Conservation (phyloP, 1,140 invertebrate genomes). For the Ceratosolen fusciceps region DNA sequence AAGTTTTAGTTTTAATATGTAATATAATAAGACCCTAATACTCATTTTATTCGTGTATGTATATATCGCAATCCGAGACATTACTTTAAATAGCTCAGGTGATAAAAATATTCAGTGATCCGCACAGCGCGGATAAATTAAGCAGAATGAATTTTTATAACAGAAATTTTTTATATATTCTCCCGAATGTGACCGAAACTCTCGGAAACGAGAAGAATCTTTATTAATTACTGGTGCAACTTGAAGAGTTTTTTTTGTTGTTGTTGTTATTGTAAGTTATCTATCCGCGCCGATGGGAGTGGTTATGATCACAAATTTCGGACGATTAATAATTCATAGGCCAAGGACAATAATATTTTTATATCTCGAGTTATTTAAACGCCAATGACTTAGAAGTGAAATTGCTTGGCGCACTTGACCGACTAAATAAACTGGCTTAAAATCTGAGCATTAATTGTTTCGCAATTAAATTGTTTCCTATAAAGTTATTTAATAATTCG, state of each 20-base stretch:
- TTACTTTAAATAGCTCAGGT: slow-evolving; percentile 27
- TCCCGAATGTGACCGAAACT: no score
- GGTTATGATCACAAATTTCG: no score
- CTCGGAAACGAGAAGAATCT: no score
- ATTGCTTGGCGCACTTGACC: slow-evolving; percentile 20
- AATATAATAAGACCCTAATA: slow-evolving; percentile 63
- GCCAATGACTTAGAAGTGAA: not conserved
- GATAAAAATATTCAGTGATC: slow-evolving; percentile 30
- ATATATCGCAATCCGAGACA: slow-evolving; percentile 48
- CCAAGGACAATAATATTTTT: slow-evolving; percentile 28
- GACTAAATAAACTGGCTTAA: slow-evolving; percentile 12
- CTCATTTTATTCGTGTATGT: slow-evolving; percentile 52
- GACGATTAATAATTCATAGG: not conserved
- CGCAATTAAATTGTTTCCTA: slow-evolving; percentile 24
- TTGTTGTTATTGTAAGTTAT: no score
- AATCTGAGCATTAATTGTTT: slow-evolving; percentile 17
- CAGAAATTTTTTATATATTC: no score
- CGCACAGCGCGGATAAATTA: no score
- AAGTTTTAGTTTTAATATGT: slow-evolving; percentile 61
- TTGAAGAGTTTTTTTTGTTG: no score
- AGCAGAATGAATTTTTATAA: no score
- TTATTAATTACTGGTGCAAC: no score
- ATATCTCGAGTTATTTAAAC: slow-evolving; percentile 25
- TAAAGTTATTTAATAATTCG: slow-evolving; percentile 58
- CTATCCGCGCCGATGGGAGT: no score